Base-by-base conservation (phyloP, 2,888 invertebrate genomes). In the Volucella inanis region DNA sequence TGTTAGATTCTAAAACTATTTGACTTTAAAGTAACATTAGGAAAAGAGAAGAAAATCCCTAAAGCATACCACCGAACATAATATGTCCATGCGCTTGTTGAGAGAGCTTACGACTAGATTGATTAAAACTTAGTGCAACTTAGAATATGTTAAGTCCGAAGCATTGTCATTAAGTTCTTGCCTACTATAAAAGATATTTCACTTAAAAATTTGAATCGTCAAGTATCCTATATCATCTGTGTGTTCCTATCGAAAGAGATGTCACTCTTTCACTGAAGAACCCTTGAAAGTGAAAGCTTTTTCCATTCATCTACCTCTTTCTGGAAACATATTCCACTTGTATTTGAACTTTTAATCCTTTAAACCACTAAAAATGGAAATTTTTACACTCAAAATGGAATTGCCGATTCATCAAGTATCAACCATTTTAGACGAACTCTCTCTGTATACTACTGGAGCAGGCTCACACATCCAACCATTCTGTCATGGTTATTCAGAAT, bases 341-440 rank as follows among this genome's bases (percentile, higher is more conserved):
- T 1, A n/a, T 9, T n/a, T 41, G 4, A 14, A n/a, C 45, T 55
- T 64, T 41, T 18, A 22, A 67, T 10, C n/a, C 39, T 52, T 31
- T 47, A 15, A 71, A 31, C 62, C 18, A 38, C 22, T 31, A 47
- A 43, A 55, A 68, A 52, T 52, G 43, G 4, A 61, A 50, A 59
- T 59, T 43, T 31, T 67, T 12, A 67, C 15, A 49, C 59, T 67
- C 31, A 31, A 15, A 49, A 50, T 50, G 50, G 41, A 52, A 59
- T 50, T 45, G 65, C 64, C 65, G 71, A 67, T 52, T 61, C 78
- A 49, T 72, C 71, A 78, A 67, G 64, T 54, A 79, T 54, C 59
- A 72, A 57, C 18, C 47, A 61, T 78, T 78, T 78, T 31, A 31
- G 38, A 12, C 8, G 10, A 76, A 50, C 15, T 43, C 18, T 65